Evolutionary conservation across 2,797 vertebrate species (phyloP), one percentile per base, ranked within the genome.

Genomic region (Rhinophrynus dorsalis): DNA sequence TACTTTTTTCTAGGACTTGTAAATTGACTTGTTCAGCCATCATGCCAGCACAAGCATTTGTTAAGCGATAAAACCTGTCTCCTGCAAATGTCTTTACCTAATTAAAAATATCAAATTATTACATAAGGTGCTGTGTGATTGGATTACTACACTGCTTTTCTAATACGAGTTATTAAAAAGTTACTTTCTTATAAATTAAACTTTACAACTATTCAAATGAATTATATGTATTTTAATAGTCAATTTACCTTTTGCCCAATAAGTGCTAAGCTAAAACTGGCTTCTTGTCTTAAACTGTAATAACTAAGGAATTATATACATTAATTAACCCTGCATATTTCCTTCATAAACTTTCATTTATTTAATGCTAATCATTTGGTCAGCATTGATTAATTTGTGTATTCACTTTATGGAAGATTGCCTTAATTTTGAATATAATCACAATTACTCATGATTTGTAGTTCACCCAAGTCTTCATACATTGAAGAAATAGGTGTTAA

Each of bases 81-180:
- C 65, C 62, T 72, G 32, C 76, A 79, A 86, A 81, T 70, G 30
- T 78, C 47, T 76, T 24, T 60, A 67, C 77, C 79, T 80, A 81
- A 80, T 83, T 80, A 74, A 68, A 63, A 82, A 75, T 13, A 44
- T 82, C 56, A 74, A 63, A 80, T 82, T 82, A 83, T 82, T 59
- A 79, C 6, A 27, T 77, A 50, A 24, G 55, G 79, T 79, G 75
- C 29, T 74, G 69, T 3, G 44, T 72, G 56, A 62, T 76, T 77
- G 23, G 78, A 82, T 78, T 30, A 73, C 54, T 62, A 77, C 48
- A 66, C 5, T 68, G 26, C 18, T 47, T 81, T 69, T 10, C 1
- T 78, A 70, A 67, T 60, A 78, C 12, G 37, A 48, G 60, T 51
- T 65, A 64, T 72, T 72, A 64, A 57, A 72, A 24, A 23, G 71